These are phyloP conservation scores for Sitodiplosis mosellana DNA, from an alignment of 1,140 invertebrate species.

Conservation along the genomic window DNA sequence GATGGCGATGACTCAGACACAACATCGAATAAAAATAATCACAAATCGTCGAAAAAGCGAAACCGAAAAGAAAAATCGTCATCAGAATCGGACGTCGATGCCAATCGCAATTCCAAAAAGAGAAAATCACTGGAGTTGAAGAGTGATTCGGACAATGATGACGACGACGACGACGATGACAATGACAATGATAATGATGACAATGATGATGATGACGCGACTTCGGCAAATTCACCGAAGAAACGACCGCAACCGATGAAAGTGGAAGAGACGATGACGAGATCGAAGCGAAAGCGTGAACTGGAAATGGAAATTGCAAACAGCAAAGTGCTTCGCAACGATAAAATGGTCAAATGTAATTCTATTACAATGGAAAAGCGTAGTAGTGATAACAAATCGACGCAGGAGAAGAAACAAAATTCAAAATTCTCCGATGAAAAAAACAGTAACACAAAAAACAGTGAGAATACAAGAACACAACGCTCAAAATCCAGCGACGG, in stretches of 20 bases:
- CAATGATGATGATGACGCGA: background rate
- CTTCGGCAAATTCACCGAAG: background rate
- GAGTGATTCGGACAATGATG: background rate
- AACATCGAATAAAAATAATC: background rate
- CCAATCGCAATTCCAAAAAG: background rate
- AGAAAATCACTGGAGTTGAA: background rate
- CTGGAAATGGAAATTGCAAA: slow-evolving; percentile 20
- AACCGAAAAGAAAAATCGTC: background rate
- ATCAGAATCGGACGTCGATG: background rate
- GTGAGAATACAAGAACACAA: background rate
- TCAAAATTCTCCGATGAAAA: background rate
- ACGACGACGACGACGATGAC: background rate
- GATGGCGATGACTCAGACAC: background rate
- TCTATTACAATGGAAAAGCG: background rate
- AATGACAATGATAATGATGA: background rate
- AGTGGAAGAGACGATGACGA: slow-evolving; percentile 19
- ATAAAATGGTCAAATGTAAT: slow-evolving; percentile 17
- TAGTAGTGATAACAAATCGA: slow-evolving; percentile 3
- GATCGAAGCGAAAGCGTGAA: slow-evolving; percentile 21
- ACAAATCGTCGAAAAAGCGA: background rate
- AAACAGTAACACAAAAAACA: background rate
- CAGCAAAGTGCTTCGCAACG: slow-evolving; percentile 22
- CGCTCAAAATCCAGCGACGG: background rate
- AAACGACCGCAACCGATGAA: background rate
- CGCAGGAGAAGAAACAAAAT: background rate